These are phyloP conservation scores for Heliconius aoede DNA, from an alignment of 2,888 invertebrate genomes.

Conservation along the genomic window DNA sequence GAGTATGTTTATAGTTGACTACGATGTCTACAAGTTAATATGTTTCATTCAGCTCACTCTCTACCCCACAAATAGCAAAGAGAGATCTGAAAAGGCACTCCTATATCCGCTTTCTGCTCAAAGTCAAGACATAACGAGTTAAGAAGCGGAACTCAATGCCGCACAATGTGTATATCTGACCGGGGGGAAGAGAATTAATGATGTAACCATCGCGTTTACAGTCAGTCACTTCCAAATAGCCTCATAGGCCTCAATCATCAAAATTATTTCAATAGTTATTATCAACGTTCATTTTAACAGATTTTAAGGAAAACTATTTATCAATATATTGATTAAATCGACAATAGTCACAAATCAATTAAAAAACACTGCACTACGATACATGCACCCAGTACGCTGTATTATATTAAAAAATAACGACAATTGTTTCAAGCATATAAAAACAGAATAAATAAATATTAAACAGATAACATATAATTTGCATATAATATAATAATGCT, in stretches of 20 bases:
- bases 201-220: not conserved
- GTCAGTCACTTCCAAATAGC: no score
- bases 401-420: not conserved
- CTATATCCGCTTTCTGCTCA: not conserved
- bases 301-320: not conserved
- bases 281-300: no score
- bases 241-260: no score
- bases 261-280: not conserved
- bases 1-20: slow-evolving; percentile 4
- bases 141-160: no score
- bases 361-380: not conserved
- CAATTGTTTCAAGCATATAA: not conserved
- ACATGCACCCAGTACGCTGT: not conserved
- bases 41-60: not conserved
- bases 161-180: not conserved
- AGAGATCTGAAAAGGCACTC: not conserved
- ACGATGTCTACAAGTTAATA: not conserved
- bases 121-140: not conserved
- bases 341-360: no score
- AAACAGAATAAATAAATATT: slow-evolving; percentile 16
- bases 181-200: no score
- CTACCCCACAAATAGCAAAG: not conserved
- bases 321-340: not conserved
- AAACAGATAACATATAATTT: slow-evolving; percentile 22
- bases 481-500: slow-evolving; percentile 29